These are phyloP conservation scores for Galleria mellonella DNA, from an alignment of 1,140 invertebrate genomes.

Conservation along the genomic window DNA sequence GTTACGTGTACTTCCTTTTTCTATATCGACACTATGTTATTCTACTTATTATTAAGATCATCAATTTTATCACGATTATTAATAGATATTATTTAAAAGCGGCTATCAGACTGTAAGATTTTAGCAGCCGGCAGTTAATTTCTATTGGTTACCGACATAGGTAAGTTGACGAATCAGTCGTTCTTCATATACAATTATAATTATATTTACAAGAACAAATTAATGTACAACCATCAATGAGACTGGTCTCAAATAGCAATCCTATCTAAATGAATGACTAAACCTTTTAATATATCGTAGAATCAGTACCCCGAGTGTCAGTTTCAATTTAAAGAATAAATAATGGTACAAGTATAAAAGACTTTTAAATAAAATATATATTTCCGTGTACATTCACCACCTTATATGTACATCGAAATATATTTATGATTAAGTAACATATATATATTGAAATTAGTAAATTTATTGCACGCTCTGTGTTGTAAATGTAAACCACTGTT, in stretches of 20 bases:
- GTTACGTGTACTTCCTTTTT: neutral
- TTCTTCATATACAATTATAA: slow-evolving; percentile 26
- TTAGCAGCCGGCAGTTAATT: neutral
- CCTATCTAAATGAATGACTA: too few species aligned
- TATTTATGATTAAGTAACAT: too few species aligned
- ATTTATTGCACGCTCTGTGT: too few species aligned
- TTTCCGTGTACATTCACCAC: too few species aligned
- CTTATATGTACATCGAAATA: too few species aligned
- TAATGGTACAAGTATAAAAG: too few species aligned
- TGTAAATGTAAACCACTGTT: too few species aligned
- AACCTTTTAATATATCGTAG: too few species aligned
- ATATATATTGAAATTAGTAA: too few species aligned
- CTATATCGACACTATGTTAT: neutral
- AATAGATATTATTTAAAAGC: neutral
- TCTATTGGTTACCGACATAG: slow-evolving; percentile 6
- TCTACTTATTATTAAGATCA: neutral
- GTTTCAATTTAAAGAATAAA: too few species aligned
- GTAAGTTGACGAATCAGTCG: slow-evolving; percentile 23
- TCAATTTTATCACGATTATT: neutral
- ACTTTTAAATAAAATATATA: too few species aligned
- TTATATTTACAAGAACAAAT: slow-evolving; percentile 33
- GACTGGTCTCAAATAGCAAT: slow-evolving; percentile 11
- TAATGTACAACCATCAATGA: slow-evolving; percentile 24
- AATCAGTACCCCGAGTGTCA: too few species aligned
- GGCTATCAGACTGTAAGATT: neutral